Evolutionary conservation across 2,113 vertebrate genomes (phyloP).

Genomic region (Peromyscus leucopus): DNA sequence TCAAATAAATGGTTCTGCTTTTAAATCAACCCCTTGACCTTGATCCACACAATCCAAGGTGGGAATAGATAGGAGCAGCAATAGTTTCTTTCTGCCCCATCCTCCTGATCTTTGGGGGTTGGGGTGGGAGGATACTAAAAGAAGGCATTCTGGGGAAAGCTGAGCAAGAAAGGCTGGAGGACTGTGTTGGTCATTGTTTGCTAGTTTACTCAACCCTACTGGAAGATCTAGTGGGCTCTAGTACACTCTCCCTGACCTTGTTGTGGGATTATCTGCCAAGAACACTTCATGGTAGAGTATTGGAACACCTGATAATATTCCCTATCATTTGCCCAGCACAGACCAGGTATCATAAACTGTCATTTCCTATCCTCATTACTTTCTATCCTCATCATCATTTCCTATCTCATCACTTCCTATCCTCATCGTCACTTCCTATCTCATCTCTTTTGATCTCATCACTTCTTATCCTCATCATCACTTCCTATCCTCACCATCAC

Average conservation of each 20-base stretch:
- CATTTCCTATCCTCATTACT: not conserved
- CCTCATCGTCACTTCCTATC: too few species aligned
- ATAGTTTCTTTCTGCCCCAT: not conserved
- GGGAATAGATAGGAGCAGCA: constrained; percentile 6
- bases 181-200: not conserved
- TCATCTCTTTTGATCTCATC: too few species aligned
- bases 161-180: not conserved
- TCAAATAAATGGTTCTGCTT: constrained; percentile 22
- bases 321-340: not conserved
- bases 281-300: not conserved
- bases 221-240: not conserved
- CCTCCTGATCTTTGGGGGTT: not conserved
- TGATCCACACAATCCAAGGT: not conserved
- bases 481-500: too few species aligned
- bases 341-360: not conserved
- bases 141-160: not conserved
- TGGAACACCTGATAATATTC: not conserved
- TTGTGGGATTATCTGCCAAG: not conserved
- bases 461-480: too few species aligned
- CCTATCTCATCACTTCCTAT: too few species aligned
- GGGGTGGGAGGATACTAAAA: not conserved
- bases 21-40: constrained; percentile 10
- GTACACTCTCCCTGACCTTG: not conserved
- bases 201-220: not conserved
- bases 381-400: too few species aligned